Conservation (phyloP, 2,888 invertebrate genomes). For the Sisyra terminalis region DNA sequence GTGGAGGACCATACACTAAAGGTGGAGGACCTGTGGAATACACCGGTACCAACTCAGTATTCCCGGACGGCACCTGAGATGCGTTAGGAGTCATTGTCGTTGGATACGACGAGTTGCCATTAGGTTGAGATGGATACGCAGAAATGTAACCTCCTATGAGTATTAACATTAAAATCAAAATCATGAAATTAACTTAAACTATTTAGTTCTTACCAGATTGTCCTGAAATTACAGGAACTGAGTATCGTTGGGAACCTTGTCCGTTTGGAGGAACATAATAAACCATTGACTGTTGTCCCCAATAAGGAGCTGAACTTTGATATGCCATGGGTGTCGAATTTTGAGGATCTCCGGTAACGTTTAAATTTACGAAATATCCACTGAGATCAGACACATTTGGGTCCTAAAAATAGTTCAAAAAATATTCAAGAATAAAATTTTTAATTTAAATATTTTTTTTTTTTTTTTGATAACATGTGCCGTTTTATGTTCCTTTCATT, state of each 20-base stretch:
- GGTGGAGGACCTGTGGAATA: slow-evolving; percentile 17
- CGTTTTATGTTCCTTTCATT: too few relatives aligned
- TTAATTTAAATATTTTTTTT: too few relatives aligned
- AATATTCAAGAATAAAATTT: too few relatives aligned
- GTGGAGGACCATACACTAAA: slow-evolving; percentile 17
- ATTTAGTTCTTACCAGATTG: slow-evolving; percentile 4
- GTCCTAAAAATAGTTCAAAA: slow-evolving; percentile 21
- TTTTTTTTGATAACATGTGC: too few relatives aligned
- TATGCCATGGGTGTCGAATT: slow-evolving; percentile 14
- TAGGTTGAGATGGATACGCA: slow-evolving; percentile 1
- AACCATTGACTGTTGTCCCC: slow-evolving; percentile 18
- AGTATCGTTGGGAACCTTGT: slow-evolving; percentile 10
- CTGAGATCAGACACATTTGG: slow-evolving; percentile 18
- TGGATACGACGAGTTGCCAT: background rate
- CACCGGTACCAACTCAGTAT: slow-evolving; percentile 16
- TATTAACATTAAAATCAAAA: background rate
- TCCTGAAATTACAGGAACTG: slow-evolving; percentile 7
- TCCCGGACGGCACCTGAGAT: slow-evolving; percentile 10
- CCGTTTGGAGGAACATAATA: slow-evolving; percentile 18
- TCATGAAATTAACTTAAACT: background rate
- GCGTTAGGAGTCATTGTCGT: background rate
- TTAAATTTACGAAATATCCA: slow-evolving; percentile 18
- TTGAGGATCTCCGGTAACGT: slow-evolving; percentile 5
- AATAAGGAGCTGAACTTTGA: slow-evolving; percentile 13
- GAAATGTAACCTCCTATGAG: slow-evolving; percentile 9